Base-by-base conservation (phyloP, 2,797 vertebrate genomes). In the Sebastes iracundus region DNA sequence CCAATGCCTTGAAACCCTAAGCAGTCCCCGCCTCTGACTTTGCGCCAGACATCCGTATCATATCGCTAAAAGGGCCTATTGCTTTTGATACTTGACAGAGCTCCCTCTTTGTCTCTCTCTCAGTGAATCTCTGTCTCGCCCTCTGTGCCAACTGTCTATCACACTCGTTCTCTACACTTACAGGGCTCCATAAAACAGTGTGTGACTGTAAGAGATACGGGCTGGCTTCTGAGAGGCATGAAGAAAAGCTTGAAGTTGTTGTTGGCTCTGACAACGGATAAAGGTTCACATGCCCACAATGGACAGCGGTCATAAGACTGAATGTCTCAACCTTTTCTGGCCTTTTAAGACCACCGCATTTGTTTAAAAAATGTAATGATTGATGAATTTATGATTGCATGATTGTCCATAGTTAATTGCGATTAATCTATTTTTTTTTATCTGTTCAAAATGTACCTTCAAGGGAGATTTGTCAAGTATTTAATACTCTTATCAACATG, bases 1-100 rank as follows among this genome's bases (percentile, higher is more conserved):
- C 94, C 93, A 92, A 82, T 87, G 87, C 88, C 94, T 94, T 91
- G 83, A 95, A 96, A 94, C 94, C 92, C 87, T 91, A 80, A 91
- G 90, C 79, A 81, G 92, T 89, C 87, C 80, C 83, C 71, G 82
- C 90, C 89, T 93, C 90, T 88, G 92, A 92, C 85, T 90, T 92
- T 92, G 87, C 85, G 76, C 80, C 82, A 95, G 92, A 80, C 88
- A 77, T 87, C 86, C 81, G 63, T 87, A 90, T 92, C 86, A 72
- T 84, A 87, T 92, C 79, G 77, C 84, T 87, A 82, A 89, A 91
- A 94, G 84, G 83, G 83, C 42, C 81, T 73, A 72, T 87, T 89
- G 90, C 88, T 91, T 94, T 93, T 90, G 91, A 94, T 92, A 87
- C 86, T 92, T 90, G 92, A 94, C 93, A 92, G 87, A 90, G 85